phyloP scores from a whole-genome alignment of 2,797 vertebrate genomes.

The Enoplosus armatus region DNA sequence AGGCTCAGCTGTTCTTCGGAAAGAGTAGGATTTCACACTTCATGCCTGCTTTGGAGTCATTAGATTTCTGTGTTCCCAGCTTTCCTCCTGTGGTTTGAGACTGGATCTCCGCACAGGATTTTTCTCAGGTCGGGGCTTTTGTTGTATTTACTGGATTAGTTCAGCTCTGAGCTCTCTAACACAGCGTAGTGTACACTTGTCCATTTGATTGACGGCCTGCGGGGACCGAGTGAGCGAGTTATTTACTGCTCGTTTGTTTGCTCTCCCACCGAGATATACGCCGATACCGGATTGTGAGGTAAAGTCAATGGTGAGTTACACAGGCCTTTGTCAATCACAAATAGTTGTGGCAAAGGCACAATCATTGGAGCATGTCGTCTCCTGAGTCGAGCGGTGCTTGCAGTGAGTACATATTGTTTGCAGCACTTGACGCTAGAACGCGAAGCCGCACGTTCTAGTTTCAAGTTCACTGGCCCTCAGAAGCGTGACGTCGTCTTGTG shows the following conservation, averaged over 20 bases:
- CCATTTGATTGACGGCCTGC: slow-evolving; percentile 72
- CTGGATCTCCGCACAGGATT: slow-evolving; percentile 76
- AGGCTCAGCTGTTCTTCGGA: slow-evolving; percentile 74
- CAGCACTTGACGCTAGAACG: slow-evolving; percentile 81
- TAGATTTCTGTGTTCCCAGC: slow-evolving; percentile 71
- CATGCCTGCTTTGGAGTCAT: slow-evolving; percentile 81
- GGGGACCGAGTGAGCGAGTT: slow-evolving; percentile 65
- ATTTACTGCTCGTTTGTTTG: slow-evolving; percentile 80
- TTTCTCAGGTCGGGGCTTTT: slow-evolving; percentile 74
- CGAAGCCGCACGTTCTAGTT: slow-evolving; percentile 51
- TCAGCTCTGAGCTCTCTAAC: slow-evolving; percentile 79
- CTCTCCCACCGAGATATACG: slow-evolving; percentile 56
- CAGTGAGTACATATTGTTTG: slow-evolving; percentile 85
- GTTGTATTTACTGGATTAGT: slow-evolving; percentile 83
- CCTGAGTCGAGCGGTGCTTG: slow-evolving; percentile 76
- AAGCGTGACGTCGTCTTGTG: slow-evolving; percentile 66
- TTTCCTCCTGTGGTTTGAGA: slow-evolving; percentile 75
- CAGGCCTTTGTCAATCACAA: slow-evolving; percentile 77
- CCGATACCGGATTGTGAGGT: slow-evolving; percentile 69
- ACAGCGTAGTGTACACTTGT: slow-evolving; percentile 71
- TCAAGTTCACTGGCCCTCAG: slow-evolving; percentile 73
- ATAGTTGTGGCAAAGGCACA: slow-evolving; percentile 74
- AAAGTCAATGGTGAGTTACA: slow-evolving; percentile 69
- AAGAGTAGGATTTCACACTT: slow-evolving; percentile 79
- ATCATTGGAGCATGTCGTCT: slow-evolving; percentile 72